Evolutionary conservation across 2,113 vertebrate genomes (phyloP).

Genomic region (Tachuris rubrigastra): DNA sequence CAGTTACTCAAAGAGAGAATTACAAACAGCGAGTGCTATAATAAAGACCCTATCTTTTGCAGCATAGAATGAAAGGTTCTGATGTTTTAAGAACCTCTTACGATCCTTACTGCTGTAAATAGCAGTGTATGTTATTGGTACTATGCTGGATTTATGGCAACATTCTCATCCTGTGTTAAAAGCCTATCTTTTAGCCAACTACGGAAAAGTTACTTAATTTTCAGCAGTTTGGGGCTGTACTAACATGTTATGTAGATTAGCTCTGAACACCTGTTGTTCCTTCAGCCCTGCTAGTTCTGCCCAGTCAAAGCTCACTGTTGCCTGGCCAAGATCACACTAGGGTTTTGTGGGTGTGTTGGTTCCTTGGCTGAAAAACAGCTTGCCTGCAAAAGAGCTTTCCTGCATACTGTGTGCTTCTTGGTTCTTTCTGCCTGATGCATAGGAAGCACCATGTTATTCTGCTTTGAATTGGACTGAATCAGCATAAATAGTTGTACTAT

Average conservation of each 20-base stretch:
- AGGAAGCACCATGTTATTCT: background rate
- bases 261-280: background rate
- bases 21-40: background rate
- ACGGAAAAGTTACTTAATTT: background rate
- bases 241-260: fast-evolving
- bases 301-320: background rate
- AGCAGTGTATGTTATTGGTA: background rate
- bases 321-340: background rate
- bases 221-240: background rate
- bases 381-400: background rate
- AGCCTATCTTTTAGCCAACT: background rate
- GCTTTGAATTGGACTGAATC: background rate
- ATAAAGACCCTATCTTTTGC: background rate
- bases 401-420: background rate
- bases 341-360: background rate
- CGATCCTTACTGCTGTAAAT: background rate
- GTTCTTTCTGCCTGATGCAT: fast-evolving
- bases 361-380: background rate
- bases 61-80: background rate
- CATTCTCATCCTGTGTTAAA: background rate
- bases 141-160: background rate
- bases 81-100: background rate
- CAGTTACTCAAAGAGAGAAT: background rate
- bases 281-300: background rate
- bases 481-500: background rate